phyloP scores from a whole-genome alignment of 1,140 invertebrate genomes.

The Drosophila ogumai region DNA sequence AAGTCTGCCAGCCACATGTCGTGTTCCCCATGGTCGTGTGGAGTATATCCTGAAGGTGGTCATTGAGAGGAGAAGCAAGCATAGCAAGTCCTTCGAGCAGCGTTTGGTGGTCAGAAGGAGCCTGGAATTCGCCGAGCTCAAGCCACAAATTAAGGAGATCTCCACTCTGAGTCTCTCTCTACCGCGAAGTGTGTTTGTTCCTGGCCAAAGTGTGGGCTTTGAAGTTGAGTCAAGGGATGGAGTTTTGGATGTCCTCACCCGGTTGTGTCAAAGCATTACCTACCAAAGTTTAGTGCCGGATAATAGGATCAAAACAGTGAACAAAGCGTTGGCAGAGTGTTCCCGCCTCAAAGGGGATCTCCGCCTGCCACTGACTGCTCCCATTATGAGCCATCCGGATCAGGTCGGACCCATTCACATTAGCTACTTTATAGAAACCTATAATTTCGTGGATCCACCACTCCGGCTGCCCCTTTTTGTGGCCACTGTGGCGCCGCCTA shows the following conservation, averaged over 20 bases:
- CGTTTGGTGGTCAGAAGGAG: constrained; percentile 51
- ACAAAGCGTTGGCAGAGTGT: constrained; percentile 31
- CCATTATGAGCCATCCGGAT: constrained; percentile 42
- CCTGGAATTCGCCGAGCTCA: constrained; percentile 41
- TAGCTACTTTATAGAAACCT: constrained; percentile 55
- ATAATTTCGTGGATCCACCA: constrained; percentile 2
- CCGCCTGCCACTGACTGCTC: constrained; percentile 51
- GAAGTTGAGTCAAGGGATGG: constrained; percentile 13
- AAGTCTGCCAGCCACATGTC: constrained; percentile 58
- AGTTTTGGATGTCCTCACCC: not conserved
- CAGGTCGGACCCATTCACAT: constrained; percentile 36
- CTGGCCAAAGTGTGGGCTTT: constrained; percentile 58
- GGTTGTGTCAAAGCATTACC: constrained; percentile 47
- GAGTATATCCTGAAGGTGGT: constrained; percentile 41
- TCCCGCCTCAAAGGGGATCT: constrained; percentile 14
- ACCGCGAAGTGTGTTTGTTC: constrained; percentile 63
- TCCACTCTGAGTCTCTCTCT: constrained; percentile 22
- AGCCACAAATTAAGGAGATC: constrained; percentile 13
- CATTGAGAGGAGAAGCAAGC: constrained; percentile 50
- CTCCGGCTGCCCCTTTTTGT: constrained; percentile 54
- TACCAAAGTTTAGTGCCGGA: constrained; percentile 40
- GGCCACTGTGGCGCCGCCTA: constrained; percentile 58
- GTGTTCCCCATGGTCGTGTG: constrained; percentile 43
- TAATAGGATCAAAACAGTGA: constrained; percentile 37
- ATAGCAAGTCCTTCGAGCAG: constrained; percentile 55